Evolutionary conservation across 2,797 vertebrate species (phyloP), one percentile per base, ranked within the genome.

Genomic region (Labroides dimidiatus): DNA sequence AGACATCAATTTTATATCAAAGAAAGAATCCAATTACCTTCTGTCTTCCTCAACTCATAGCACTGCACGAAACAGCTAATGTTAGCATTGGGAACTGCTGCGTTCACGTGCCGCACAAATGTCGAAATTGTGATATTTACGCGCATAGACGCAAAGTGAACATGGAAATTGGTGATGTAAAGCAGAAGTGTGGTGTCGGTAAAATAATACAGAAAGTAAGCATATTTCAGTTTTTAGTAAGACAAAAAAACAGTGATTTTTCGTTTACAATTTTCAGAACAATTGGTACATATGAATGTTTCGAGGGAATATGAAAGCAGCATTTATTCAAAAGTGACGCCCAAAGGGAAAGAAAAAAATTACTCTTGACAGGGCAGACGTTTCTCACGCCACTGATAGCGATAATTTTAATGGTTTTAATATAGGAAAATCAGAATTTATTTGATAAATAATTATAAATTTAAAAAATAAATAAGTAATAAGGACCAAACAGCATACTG

Each of bases 41-140:
- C 16, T 48, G 64, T 74, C 44, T 69, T 24, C 19, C 74, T 90
- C 75, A 88, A 88, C 81, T 90, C 89, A 89, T 89, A 83, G 57
- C 87, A 87, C 61, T 49, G 24, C 72, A 73, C 64, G 54, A 72
- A 65, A 52, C n/a, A 39, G 75, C 73, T 78, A 75, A 20, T 20
- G 54, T 24, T 70, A 81, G 67, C 76, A 55, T n/a, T 1, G 3
- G 12, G 14, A 10, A 3, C 8, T 57, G 89, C 13, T 60, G 72
- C 81, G n/a, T 90, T 91, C 75, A 82, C 0, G 37, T 2, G 2
- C 47, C 11, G 24, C 3, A 4, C 11, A 49, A 68, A 24, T 13
- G 8, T 3, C 2, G 30, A 23, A 54, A 41, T 8, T 61, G 0
- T 2, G 6, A 0, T 0, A 0, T 17, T 51, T 23, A 14, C 14